Evolutionary conservation across 2,888 invertebrate genomes (phyloP), one percentile per base, ranked within the genome.

Genomic region (Drosophila longiperda): DNA sequence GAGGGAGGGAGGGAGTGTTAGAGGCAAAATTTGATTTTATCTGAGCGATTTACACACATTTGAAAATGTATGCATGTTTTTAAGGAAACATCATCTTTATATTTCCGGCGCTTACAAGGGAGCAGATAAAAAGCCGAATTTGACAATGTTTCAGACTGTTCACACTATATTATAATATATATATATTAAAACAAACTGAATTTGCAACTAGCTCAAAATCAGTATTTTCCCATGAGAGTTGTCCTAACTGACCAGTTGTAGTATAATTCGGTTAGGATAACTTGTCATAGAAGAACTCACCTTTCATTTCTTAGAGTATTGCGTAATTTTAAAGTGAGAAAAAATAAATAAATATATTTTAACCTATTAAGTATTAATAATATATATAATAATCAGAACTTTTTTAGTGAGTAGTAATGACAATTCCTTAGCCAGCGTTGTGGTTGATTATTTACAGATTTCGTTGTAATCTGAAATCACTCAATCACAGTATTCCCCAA

Each of bases 401-500:
- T 45, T 23, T 23, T 1, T 23, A 8, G 20, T 7, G 1, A 23
- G 15, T 45, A 15, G 12, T 15, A 45, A 23, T 15, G 45, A 45
- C 23, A 45, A 23, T 23, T 45, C 45, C 7, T 20, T 15, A 4
- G 42, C 20, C 42, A 20, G 20, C 7, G 42, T 7, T 45, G 20
- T 26, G 15, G 29, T 26, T 12, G 34, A 40, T 20, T 62, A n/a
- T 34, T 34, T 34, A 17, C 9, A n/a, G 26, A 26, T 45, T 45
- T 34, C 29, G 45, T 20, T 36, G 17, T 29, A 48, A 36, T 34
- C 42, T 6, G 42, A 26, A 55, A 45, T 33, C 33, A 17, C 11
- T 55, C 55, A 54, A 59, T 6, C n/a, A n/a, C 15, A 23, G n/a
- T 61, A 73, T 42, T 64, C 50, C 75, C 68, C 53, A 23, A 50